Conservation (phyloP, 2,113 vertebrate species). For the Paradoxurus hermaphroditus region DNA sequence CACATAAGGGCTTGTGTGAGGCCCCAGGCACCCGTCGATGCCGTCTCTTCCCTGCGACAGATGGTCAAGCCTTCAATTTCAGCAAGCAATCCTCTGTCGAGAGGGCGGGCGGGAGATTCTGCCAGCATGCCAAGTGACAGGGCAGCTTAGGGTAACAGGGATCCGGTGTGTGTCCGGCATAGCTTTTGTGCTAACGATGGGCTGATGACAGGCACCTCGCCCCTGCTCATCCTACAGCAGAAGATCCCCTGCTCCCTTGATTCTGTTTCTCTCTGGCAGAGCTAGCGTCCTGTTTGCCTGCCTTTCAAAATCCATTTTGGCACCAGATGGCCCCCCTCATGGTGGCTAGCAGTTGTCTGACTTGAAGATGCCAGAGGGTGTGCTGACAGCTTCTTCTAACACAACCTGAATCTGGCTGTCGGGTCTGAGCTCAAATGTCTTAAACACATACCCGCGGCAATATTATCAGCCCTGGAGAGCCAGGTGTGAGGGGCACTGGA, state of each 20-base stretch:
- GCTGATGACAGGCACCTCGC: slow-evolving; percentile 81
- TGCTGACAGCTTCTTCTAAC: slow-evolving; percentile 85
- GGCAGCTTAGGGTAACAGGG: slow-evolving; percentile 81
- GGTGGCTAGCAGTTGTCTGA: slow-evolving; percentile 84
- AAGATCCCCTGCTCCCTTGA: slow-evolving; percentile 74
- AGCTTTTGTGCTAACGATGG: slow-evolving; percentile 80
- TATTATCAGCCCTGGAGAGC: slow-evolving; percentile 55
- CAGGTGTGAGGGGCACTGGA: slow-evolving; percentile 60
- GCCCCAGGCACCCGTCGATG: slow-evolving; percentile 82
- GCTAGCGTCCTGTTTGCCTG: slow-evolving; percentile 81
- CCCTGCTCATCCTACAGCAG: slow-evolving; percentile 64
- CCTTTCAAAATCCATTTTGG: slow-evolving; percentile 84
- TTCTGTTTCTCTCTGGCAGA: slow-evolving; percentile 80
- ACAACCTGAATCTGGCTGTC: slow-evolving; percentile 81
- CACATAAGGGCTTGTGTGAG: slow-evolving; percentile 83
- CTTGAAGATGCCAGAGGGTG: slow-evolving; percentile 82
- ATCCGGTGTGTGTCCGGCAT: slow-evolving; percentile 84
- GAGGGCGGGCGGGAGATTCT: slow-evolving; percentile 66
- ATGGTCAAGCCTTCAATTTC: slow-evolving; percentile 87
- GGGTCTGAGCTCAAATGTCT: slow-evolving; percentile 81
- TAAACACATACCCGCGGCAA: slow-evolving; percentile 62
- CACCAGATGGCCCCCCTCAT: slow-evolving; percentile 79
- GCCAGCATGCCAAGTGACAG: slow-evolving; percentile 79
- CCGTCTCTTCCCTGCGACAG: slow-evolving; percentile 86
- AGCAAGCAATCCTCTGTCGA: slow-evolving; percentile 71